Evolutionary conservation across 2,113 vertebrate genomes (phyloP), one percentile per base, ranked within the genome.

Genomic region (Ptilonorhynchus violaceus): DNA sequence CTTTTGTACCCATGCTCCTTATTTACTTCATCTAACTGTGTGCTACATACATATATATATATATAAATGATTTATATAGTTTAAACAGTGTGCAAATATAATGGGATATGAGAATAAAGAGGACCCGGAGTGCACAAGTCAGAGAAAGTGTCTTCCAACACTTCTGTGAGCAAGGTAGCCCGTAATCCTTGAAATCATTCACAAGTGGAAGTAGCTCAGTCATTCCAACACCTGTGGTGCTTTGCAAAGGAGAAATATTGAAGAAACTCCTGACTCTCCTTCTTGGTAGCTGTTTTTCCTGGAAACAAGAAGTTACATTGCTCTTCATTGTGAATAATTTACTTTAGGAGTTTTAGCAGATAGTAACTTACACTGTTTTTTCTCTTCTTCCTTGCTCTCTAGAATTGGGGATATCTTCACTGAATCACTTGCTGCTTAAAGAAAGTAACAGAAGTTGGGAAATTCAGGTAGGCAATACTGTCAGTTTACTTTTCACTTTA

Each of bases 401-500:
- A 93, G 78, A 44, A 17, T 66, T 90, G 74, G 49, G 67, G 85
- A 88, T 92, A 11, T 93, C 52, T 95, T 92, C 52, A 91, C 47
- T 76, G 77, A 81, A 27, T 70, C 68, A 63, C 35, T 70, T 96
- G 70, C 88, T 92, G 70, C 88, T 88, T 88, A 56, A 67, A 70
- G 59, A 46, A 86, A 59, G 21, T 85, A 58, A 92, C 70, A 83
- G 69, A 95, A 86, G 49, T 85, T 75, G 28, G 73, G 84, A 93
- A 94, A 83, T 80, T 88, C 62, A 85, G 67, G 77, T 84, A 81
- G 28, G 75, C 35, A 76, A 69, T 90, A 68, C 63, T 87, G 27
- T 58, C 15, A 33, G 12, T 87, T 97, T 91, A 35, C 50, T 97
- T 76, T 92, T 97, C 13, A 18, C 9, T 93, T 64, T 55, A 90